phyloP scores from a whole-genome alignment of 2,797 vertebrate genomes.

The Vespertilio murinus region DNA sequence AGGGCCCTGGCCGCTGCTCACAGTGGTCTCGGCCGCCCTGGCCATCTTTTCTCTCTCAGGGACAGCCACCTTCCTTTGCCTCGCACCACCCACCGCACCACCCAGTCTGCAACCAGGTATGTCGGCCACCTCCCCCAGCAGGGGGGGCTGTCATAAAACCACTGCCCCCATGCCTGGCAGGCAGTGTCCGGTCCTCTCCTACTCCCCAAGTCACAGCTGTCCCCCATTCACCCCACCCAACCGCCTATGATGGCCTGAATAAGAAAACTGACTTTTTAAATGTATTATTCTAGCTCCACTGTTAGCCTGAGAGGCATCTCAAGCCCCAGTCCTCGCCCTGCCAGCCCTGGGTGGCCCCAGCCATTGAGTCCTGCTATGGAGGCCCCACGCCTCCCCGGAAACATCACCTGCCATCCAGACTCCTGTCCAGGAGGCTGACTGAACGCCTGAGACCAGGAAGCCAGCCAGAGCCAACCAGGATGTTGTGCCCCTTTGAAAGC shows the following conservation, averaged over 20 bases:
- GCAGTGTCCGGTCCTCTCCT: neutral
- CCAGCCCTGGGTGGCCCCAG: neutral
- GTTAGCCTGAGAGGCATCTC: neutral
- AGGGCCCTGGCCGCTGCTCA: neutral
- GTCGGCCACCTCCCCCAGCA: neutral
- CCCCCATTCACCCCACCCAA: neutral
- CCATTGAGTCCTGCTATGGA: neutral
- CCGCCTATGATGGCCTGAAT: neutral
- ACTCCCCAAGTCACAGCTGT: neutral
- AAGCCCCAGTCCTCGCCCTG: neutral
- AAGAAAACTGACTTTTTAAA: neutral
- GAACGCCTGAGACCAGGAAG: neutral
- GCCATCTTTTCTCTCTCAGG: neutral
- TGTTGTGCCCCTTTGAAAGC: neutral
- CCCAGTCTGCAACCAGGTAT: neutral
- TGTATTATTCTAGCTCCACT: neutral
- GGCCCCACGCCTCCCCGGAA: neutral
- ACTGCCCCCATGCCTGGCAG: too few species aligned
- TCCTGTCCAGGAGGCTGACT: neutral
- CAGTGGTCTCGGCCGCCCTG: accelerated
- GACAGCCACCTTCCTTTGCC: neutral
- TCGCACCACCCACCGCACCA: neutral
- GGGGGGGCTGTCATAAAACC: neutral
- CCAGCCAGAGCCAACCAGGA: neutral
- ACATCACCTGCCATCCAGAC: neutral